Evolutionary conservation across 2,797 vertebrate species (phyloP).

Genomic region (Silurus aristotelis): DNA sequence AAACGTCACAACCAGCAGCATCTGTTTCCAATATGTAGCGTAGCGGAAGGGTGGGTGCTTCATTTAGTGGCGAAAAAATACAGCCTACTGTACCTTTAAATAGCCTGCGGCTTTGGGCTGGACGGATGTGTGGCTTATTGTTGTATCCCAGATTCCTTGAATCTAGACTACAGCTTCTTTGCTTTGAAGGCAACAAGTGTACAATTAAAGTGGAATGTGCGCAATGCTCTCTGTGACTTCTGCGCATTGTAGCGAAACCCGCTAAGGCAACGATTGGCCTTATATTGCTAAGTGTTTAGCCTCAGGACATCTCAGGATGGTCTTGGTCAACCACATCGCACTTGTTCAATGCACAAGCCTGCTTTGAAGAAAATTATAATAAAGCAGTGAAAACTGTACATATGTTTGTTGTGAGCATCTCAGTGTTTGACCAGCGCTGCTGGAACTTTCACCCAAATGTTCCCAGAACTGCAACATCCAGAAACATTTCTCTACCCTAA

Average conservation of each 20-base stretch:
- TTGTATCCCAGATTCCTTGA: conserved; percentile 63
- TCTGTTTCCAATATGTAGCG: conserved; percentile 64
- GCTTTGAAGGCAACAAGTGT: conserved; percentile 65
- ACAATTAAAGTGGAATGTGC: conserved; percentile 65
- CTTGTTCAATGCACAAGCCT: conserved; percentile 36
- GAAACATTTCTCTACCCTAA: background rate
- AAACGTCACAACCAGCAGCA: conserved; percentile 57
- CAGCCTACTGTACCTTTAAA: conserved; percentile 64
- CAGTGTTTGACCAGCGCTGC: background rate
- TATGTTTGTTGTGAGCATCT: conserved; percentile 13
- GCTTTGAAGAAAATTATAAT: conserved; percentile 35
- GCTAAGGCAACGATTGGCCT: conserved; percentile 28
- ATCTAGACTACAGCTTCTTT: conserved; percentile 62
- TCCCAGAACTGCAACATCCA: background rate
- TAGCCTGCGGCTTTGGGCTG: conserved; percentile 64
- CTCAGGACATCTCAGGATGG: conserved; percentile 32
- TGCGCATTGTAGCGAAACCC: conserved; percentile 40
- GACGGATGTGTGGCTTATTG: conserved; percentile 64
- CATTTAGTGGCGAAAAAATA: conserved; percentile 61
- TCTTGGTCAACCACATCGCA: conserved; percentile 41
- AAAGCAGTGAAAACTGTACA: background rate
- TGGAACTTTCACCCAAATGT: background rate
- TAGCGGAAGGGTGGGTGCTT: conserved; percentile 62
- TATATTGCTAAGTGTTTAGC: conserved; percentile 36
- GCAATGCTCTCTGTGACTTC: conserved; percentile 55